These are phyloP conservation scores for Ceratina calcarata DNA, from an alignment of 1,140 invertebrate genomes.

Conservation along the genomic window DNA sequence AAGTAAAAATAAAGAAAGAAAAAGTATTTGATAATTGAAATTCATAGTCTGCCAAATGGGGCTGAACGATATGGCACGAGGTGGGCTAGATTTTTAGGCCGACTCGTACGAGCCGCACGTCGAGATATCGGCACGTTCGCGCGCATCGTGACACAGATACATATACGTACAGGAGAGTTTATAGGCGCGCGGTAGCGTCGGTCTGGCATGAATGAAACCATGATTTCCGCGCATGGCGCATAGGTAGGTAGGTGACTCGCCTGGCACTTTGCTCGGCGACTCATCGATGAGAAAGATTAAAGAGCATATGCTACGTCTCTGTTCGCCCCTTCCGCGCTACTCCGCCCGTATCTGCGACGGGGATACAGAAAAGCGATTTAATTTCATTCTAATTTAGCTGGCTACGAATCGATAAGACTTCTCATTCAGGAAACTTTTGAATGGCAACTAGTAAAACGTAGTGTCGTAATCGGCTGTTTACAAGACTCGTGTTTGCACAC, in stretches of 20 bases:
- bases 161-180: not conserved
- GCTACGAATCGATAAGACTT: slow-evolving; percentile 24
- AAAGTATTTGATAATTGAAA: not conserved
- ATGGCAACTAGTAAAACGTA: not conserved
- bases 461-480: not conserved
- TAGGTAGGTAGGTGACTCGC: slow-evolving; percentile 58
- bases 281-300: slow-evolving; percentile 35
- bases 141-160: slow-evolving; percentile 10
- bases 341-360: not conserved
- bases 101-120: slow-evolving; percentile 16
- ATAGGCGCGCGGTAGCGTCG: slow-evolving; percentile 25
- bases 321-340: not conserved
- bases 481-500: not conserved
- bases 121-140: slow-evolving; percentile 30
- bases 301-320: not conserved
- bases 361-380: slow-evolving; percentile 21
- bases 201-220: slow-evolving; percentile 75
- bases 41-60: not conserved
- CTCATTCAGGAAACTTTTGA: slow-evolving; percentile 9
- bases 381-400: not conserved
- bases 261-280: slow-evolving; percentile 9
- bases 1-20: too few species aligned
- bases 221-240: slow-evolving; percentile 72
- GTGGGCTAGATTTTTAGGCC: slow-evolving; percentile 5
- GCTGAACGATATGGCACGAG: too few species aligned